phyloP scores from a whole-genome alignment of 1,140 invertebrate species.

The Drosophila rhopaloa region DNA sequence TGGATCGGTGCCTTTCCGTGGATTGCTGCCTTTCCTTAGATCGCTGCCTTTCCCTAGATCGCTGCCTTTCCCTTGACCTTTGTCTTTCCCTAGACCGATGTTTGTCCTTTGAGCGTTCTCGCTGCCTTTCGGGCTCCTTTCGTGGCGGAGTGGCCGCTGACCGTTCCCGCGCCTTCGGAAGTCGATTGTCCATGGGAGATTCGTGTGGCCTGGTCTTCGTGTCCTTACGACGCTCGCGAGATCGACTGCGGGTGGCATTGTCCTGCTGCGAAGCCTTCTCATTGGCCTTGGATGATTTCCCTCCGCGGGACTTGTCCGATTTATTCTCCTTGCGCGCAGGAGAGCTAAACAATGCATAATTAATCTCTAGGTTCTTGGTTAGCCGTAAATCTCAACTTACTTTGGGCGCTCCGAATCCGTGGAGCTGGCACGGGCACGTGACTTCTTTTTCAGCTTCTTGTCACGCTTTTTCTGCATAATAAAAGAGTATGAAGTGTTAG shows the following conservation, averaged over 20 bases:
- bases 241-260: slow-evolving; percentile 68
- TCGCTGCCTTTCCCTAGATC: slow-evolving; percentile 16
- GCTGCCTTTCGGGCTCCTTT: slow-evolving; percentile 20
- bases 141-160: slow-evolving; percentile 34
- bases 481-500: slow-evolving; percentile 51
- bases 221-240: slow-evolving; percentile 60
- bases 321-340: slow-evolving; percentile 51
- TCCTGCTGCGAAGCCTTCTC: slow-evolving; percentile 31
- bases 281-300: slow-evolving; percentile 21
- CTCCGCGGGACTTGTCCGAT: slow-evolving; percentile 30
- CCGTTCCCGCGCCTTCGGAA: slow-evolving; percentile 37
- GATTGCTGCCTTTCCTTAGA: slow-evolving; percentile 10
- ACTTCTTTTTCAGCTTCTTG: slow-evolving; percentile 80
- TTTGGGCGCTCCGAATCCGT: slow-evolving; percentile 70
- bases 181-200: slow-evolving; percentile 39
- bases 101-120: slow-evolving; percentile 41
- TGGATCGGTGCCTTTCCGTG: slow-evolving; percentile 12
- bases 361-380: neutral
- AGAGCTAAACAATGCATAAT: slow-evolving; percentile 20
- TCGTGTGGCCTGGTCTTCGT: slow-evolving; percentile 39
- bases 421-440: slow-evolving; percentile 61
- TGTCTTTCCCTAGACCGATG: slow-evolving; percentile 32
- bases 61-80: slow-evolving; percentile 32
- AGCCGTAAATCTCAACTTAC: slow-evolving; percentile 41
- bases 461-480: slow-evolving; percentile 83